Conservation (phyloP, 2,113 vertebrate species). For the Cricetomys ansorgei region DNA sequence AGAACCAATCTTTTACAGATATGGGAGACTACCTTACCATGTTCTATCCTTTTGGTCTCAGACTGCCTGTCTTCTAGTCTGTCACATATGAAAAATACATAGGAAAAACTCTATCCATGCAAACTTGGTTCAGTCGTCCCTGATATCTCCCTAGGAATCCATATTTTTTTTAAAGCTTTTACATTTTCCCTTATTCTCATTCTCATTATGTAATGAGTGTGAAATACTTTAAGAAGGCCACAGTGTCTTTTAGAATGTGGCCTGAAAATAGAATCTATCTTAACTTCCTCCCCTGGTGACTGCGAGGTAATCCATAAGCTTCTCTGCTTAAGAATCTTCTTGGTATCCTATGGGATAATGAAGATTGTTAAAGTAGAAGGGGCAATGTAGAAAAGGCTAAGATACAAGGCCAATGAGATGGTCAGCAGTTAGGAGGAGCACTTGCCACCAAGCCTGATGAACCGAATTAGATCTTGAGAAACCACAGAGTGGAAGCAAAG, state of each 20-base stretch:
- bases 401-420: no score
- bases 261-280: not conserved
- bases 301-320: not conserved
- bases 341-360: not conserved
- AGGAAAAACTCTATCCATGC: not conserved
- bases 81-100: conserved; percentile 9
- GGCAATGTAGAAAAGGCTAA: not conserved
- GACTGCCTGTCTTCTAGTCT: not conserved
- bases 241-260: not conserved
- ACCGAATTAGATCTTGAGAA: not conserved
- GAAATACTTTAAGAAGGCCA: conserved; percentile 15
- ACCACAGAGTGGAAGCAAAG: not conserved
- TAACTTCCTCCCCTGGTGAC: not conserved
- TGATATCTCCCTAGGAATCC: not conserved
- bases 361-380: not conserved
- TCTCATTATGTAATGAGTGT: not conserved
- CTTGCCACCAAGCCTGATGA: not conserved
- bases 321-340: conserved; percentile 33
- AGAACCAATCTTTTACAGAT: not conserved
- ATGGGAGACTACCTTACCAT: not conserved
- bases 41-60: conserved; percentile 7
- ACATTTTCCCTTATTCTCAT: not conserved
- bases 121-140: not conserved
- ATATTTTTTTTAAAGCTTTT: not conserved
- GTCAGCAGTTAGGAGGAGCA: no score